Evolutionary conservation across 1,140 invertebrate genomes (phyloP), one percentile per base, ranked within the genome.

Genomic region (Phymastichus coffea): DNA sequence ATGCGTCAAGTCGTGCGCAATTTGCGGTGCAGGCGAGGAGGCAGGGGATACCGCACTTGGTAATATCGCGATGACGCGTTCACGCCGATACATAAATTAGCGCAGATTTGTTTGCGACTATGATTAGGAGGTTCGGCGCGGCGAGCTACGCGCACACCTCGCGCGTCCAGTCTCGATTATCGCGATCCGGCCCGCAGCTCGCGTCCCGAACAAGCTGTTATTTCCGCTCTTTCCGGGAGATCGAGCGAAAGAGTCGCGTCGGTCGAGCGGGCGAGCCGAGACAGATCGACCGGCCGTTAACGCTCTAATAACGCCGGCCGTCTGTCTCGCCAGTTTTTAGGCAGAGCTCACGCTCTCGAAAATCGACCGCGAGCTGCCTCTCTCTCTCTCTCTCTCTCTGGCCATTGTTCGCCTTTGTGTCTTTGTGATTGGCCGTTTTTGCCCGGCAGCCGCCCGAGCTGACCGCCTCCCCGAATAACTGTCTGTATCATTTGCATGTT

Each of bases 401-500:
- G 40, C 40, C 55, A 53, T 63, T 57, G 55, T 57, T 57, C 30
- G 9, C 55, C 55, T 48, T 49, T 51, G 47, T 58, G 47, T 51
- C 56, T 51, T 51, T 58, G 56, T 35, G 55, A 41, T 38, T 53
- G 40, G 40, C 28, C 38, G 48, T 46, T 65, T 65, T 63, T 62
- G 48, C 57, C 55, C 44, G 55, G 33, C n/a, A 6, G 15, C 17
- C 26, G 33, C 14, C 44, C n/a, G 22, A 25, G 17, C 17, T 41
- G 15, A 25, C 40, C 49, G 38, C 26, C 44, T 17, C 35, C 30
- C 28, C 40, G 43, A 65, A n/a, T n/a, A n/a, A 60, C 54, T 49
- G 60, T 65, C 65, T 65, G 63, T 65, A 67, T 69, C 66, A 66
- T 69, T 69, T 69, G 61, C 67, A 64, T 61, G 63, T 63, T 63